Percentiles rank a stretch among this genome's conserved stretches.
Evolutionary conservation across 2,797 vertebrate genomes (phyloP).

Genomic region (Diceros bicornis): DNA sequence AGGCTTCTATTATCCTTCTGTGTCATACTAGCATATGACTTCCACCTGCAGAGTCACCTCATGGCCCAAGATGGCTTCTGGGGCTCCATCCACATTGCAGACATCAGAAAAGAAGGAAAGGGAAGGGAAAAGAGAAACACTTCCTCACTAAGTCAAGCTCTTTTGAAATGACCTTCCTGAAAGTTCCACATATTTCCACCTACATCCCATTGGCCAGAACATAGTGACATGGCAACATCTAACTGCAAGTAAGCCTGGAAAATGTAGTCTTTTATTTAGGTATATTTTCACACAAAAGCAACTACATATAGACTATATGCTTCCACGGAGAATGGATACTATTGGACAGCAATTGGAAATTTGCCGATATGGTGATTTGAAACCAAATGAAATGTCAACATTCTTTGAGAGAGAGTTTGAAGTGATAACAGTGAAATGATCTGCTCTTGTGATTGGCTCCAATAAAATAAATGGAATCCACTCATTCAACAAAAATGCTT

Average conservation of each 20-base stretch:
- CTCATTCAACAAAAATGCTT: constrained; percentile 13
- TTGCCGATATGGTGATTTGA: neutral
- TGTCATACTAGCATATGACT: neutral
- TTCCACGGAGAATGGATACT: neutral
- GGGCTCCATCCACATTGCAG: neutral
- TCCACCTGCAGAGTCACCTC: neutral
- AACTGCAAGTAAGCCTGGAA: neutral
- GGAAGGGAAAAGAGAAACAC: neutral
- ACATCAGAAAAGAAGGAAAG: neutral
- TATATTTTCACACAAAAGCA: neutral
- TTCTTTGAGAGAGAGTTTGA: constrained; percentile 8
- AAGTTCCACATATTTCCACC: neutral
- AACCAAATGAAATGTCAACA: constrained; percentile 10
- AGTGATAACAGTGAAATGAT: neutral
- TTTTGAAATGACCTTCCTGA: neutral
- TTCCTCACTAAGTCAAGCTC: neutral
- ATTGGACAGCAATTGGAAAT: neutral
- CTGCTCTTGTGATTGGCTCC: neutral
- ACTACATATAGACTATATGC: no score
- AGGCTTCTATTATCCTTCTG: neutral
- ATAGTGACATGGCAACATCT: neutral
- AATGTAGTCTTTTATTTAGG: neutral
- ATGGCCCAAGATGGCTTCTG: neutral
- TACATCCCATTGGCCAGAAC: neutral
- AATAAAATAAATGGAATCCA: constrained; percentile 23